Base-by-base conservation (phyloP, 1,140 invertebrate genomes). In the Schlechtendalia chinensis region DNA sequence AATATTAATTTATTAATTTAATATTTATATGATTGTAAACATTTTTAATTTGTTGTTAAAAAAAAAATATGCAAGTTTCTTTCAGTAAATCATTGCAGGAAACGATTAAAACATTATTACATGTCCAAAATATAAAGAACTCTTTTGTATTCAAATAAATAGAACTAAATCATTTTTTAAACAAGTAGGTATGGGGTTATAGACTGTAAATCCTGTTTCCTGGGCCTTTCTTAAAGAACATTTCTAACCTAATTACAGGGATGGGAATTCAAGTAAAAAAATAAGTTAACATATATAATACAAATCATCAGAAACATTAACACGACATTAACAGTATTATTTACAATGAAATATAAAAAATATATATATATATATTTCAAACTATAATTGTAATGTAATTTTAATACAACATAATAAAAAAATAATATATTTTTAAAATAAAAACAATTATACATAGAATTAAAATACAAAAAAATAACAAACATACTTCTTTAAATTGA, bases 121-220 rank as follows among this genome's bases (percentile, higher is more conserved):
- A 29, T 29, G 17, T 17, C 22, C 0, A 61, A 61, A 61, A 61
- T 10, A n/a, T n/a, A 65, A 12, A 29, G 24, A 63, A 39, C 11
- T n/a, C 29, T n/a, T 65, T 39, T 39, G 19, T 39, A 65, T 39
- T 45, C 12, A 47, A 12, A 47, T 47, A 71, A 71, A 50, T 17
- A 6, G 11, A 8, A 12, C 11, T 6, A 50, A 71, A 71, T 53
- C 47, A 53, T 16, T 71, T 53, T 17, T 71, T 29, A 27, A n/a
- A 63, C 19, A 5, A 47, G n/a, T 22, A 67, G n/a, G 22, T 29
- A 12, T 17, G 17, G 12, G 17, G 74, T 61, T 59, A 79, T 22
- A 79, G 58, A 79, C 74, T 56, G 56, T 79, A 24, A 79, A 79
- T 79, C 74, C 74, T 79, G 74, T 79, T 79, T 61, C 58, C 56